Evolutionary conservation across 2,113 vertebrate genomes (phyloP), one percentile per base, ranked within the genome.

Genomic region (Tringa solitaria): DNA sequence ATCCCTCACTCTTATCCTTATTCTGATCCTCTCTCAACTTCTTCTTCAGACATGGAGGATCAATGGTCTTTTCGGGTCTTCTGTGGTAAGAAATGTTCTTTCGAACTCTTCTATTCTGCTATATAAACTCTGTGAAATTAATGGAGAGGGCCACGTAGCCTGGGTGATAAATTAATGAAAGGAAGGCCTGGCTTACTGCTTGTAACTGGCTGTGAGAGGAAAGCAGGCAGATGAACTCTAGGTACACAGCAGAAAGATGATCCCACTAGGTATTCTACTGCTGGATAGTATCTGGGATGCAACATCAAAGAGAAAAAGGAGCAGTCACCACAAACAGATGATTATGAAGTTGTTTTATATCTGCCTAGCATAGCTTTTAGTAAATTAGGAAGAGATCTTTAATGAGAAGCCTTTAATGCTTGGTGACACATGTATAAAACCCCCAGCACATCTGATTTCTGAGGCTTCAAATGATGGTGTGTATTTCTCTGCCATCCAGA

Each of bases 401-500:
- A 39, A 39, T 39, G 37, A 39, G 37, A 39, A 10, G 77, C 56
- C 64, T 92, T 80, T 83, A 92, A 94, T 93, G 67, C 37, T 74
- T 35, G 70, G 57, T 96, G 91, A 89, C 92, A 93, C 56, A 15
- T 21, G 45, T 65, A 84, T 32, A 91, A 89, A 97, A 50, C 32
- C 61, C 83, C 8, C 21, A 50, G 84, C 48, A 83, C 48, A 35
- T 88, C 72, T 84, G 68, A 86, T 93, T 92, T 87, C 80, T 84
- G 39, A 92, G 64, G 48, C 76, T 96, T 93, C 86, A 82, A 60
- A 60, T 73, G 43, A 57, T 51, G 41, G 83, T 32, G 18, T 73
- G 50, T 73, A 73, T 92, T 93, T 92, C 87, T 92, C 45, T 89
- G 84, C 87, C 74, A 91, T 22, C 54, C 87, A 87, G 89, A 95